phyloP scores from a whole-genome alignment of 2,888 invertebrate genomes.

The Spisula solida region DNA sequence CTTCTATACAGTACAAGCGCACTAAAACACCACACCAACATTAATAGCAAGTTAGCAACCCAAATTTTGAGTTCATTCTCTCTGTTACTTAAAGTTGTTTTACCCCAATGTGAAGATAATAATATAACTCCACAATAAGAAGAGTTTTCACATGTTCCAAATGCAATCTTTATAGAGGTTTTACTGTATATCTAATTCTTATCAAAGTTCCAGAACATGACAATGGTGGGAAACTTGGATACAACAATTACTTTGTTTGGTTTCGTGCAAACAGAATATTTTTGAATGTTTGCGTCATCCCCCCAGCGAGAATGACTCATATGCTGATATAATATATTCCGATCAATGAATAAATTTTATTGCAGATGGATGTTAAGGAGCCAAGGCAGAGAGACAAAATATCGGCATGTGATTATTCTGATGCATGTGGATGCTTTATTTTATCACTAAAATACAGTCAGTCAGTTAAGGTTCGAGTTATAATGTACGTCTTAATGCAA shows the following conservation, averaged over 20 bases:
- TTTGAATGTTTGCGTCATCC: neutral
- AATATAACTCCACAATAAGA: neutral
- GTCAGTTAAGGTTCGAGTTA: too few species aligned
- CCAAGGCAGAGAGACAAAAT: neutral
- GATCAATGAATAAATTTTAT: conserved; percentile 18
- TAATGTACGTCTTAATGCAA: too few species aligned
- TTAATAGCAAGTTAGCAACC: too few species aligned
- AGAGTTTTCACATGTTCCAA: neutral
- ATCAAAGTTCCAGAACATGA: too few species aligned
- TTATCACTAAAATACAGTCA: too few species aligned
- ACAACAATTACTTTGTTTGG: conserved; percentile 1
- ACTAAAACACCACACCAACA: neutral
- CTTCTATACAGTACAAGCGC: neutral
- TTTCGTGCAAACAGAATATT: neutral
- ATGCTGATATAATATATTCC: neutral
- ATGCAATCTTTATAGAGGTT: too few species aligned
- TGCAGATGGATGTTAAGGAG: neutral
- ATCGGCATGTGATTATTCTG: neutral
- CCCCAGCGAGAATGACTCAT: neutral
- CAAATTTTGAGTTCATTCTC: too few species aligned
- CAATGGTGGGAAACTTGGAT: neutral
- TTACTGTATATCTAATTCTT: too few species aligned
- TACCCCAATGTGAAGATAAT: too few species aligned
- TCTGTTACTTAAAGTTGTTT: too few species aligned
- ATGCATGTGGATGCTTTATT: neutral